Evolutionary conservation across 2,797 vertebrate species (phyloP).

Genomic region (Petrocephalus sullivani): DNA sequence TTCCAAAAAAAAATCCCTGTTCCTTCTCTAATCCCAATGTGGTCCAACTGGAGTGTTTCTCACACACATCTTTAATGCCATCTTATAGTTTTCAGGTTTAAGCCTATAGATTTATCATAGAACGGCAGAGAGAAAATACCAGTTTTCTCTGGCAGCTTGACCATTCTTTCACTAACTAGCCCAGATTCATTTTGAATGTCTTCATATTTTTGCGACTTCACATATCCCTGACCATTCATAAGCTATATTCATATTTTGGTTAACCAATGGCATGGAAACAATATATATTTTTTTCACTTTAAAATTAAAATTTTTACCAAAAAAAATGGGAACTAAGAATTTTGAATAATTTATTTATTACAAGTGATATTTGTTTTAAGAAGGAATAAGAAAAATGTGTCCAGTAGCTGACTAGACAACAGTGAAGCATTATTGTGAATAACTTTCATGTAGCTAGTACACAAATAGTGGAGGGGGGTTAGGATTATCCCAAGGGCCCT

Average conservation of each 20-base stretch:
- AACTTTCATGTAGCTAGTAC: background rate
- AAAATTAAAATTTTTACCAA: background rate
- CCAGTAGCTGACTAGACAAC: background rate
- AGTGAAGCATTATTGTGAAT: background rate
- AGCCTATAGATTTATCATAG: background rate
- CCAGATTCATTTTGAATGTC: background rate
- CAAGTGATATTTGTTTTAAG: background rate
- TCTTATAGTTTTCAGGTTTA: background rate
- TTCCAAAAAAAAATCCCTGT: background rate
- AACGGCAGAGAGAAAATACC: background rate
- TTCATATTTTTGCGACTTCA: background rate
- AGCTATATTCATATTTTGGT: background rate
- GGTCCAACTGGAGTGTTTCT: background rate
- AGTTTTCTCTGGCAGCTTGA: background rate
- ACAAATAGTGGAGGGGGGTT: too few species aligned
- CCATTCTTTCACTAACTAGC: background rate
- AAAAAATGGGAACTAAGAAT: background rate
- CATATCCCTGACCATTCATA: background rate
- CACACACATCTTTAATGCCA: background rate
- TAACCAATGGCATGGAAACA: background rate
- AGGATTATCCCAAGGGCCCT: too few species aligned
- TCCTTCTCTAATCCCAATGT: background rate
- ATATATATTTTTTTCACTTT: background rate
- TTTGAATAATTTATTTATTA: background rate
- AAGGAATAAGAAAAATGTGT: slow-evolving; percentile 1